Evolutionary conservation across 2,113 vertebrate genomes (phyloP), one percentile per base, ranked within the genome.

Genomic region (Polyodon spathula): DNA sequence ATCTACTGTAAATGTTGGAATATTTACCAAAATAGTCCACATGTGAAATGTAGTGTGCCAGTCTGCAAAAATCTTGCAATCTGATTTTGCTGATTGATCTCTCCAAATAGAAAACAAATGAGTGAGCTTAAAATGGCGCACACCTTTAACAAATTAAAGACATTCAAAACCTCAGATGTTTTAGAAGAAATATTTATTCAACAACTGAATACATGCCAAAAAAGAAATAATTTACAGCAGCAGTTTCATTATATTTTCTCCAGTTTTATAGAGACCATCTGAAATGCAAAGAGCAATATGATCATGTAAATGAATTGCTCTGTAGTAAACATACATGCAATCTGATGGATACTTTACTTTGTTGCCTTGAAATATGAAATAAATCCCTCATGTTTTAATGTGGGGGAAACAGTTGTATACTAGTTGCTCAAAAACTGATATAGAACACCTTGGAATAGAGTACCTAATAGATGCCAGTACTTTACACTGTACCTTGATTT

Each of bases 111-210:
- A 27, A 27, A 27, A 27, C 27, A 27, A 27, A 27, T 27, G 27
- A 27, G 27, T 27, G 27, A 27, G 27, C 27, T 27, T 27, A 27
- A 27, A 27, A 27, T 27, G 27, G 3, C 27, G 27, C 27, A 27
- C 27, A 27, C 27, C 27, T 27, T 27, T 27, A 27, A 27, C 27
- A 27, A 27, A 27, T 27, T 27, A 27, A 27, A 27, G 27, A 27
- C 27, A 27, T 27, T 27, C 27, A 27, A 27, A 27, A 27, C 27
- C 27, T 27, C 27, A 83, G 78, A 74, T 83, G 27, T 82, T 87
- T 93, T 89, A 92, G 83, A 91, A 93, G 89, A 93, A 84, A 92
- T 86, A 89, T 98, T 93, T 97, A 97, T 97, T 97, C 88, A 93
- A 90, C 91, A 93, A 92, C 87, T 86, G 86, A 92, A 88, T 92